Percentiles rank a stretch among this genome's conserved stretches.
Conservation (phyloP, 1,140 invertebrate species). For the Hypsibius dujardini region DNA sequence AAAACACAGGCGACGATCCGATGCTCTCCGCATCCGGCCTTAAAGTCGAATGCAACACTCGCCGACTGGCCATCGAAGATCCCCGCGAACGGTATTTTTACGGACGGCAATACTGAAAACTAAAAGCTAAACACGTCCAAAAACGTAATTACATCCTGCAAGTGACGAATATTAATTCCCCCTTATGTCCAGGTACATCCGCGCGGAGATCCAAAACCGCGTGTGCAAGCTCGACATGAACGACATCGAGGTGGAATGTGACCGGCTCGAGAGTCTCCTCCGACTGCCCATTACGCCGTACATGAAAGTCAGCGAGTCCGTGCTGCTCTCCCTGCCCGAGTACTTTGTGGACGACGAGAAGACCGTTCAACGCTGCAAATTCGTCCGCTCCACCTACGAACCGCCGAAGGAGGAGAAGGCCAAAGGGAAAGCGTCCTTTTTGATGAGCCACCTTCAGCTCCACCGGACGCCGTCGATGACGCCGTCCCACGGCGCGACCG, state of each 20-base stretch:
- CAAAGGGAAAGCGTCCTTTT: not conserved
- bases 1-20: constrained; percentile 45
- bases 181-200: no score
- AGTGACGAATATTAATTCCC: no score
- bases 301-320: not conserved
- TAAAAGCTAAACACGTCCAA: no score
- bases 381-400: not conserved
- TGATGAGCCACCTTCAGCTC: not conserved
- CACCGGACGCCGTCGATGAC: not conserved
- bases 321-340: not conserved
- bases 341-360: not conserved
- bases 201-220: constrained; percentile 72
- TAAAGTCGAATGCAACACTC: constrained; percentile 66
- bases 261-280: constrained; percentile 50
- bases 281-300: constrained; percentile 19
- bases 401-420: not conserved
- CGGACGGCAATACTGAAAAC: no score
- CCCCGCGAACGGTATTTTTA: constrained; percentile 50
- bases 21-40: constrained; percentile 68
- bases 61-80: constrained; percentile 42
- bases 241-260: constrained; percentile 58
- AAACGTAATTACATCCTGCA: no score
- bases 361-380: not conserved
- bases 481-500: not conserved
- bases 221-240: constrained; percentile 65